Conservation (phyloP, 2,797 vertebrate species). For the Acipenser transmontanus region DNA sequence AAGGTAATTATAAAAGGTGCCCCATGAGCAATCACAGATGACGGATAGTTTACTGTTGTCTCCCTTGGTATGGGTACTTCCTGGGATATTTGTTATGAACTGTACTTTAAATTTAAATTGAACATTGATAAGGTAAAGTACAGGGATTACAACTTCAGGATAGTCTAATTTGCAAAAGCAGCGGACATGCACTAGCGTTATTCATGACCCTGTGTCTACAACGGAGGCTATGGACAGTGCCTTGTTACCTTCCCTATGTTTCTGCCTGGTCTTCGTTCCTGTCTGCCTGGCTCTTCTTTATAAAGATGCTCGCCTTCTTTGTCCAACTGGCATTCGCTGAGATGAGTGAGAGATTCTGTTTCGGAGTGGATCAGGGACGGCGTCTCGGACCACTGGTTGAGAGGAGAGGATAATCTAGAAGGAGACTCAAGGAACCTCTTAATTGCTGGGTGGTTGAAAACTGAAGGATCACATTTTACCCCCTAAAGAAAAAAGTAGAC, state of each 20-base stretch:
- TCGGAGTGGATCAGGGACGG: constrained; percentile 86
- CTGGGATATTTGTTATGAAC: no score
- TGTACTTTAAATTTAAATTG: no score
- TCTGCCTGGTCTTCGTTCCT: constrained; percentile 68
- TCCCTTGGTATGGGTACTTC: no score
- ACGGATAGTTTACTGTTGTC: no score
- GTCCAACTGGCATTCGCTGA: constrained; percentile 66
- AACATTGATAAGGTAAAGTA: no score
- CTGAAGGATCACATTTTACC: constrained; percentile 73
- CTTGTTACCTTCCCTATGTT: constrained; percentile 68
- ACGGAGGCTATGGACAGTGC: no score
- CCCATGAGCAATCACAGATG: no score
- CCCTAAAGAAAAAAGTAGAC: constrained; percentile 49
- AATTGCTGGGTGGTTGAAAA: constrained; percentile 93
- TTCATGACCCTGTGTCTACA: no score
- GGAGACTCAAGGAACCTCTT: constrained; percentile 90
- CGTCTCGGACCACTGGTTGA: constrained; percentile 90
- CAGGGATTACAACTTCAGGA: no score
- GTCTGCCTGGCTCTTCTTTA: constrained; percentile 54
- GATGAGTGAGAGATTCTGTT: constrained; percentile 84
- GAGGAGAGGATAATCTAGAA: constrained; percentile 88
- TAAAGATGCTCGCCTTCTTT: constrained; percentile 70
- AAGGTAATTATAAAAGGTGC: no score
- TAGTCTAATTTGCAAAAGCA: no score
- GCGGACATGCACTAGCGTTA: no score